These are phyloP conservation scores for Elaphurus davidianus DNA, from an alignment of 2,113 vertebrate genomes.

Conservation along the genomic window DNA sequence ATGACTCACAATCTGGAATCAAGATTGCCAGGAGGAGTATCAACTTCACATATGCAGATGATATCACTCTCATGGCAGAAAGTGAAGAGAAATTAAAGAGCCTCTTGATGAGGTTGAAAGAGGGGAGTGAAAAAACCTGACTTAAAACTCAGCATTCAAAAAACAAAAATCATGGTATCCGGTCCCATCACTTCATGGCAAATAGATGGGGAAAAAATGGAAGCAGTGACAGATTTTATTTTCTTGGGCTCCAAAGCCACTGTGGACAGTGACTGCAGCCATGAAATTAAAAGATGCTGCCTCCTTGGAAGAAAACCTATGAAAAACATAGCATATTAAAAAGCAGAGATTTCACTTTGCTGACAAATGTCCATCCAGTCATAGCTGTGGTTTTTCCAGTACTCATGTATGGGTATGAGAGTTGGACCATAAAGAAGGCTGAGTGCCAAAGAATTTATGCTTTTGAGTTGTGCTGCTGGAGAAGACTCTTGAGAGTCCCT, in stretches of 20 bases:
- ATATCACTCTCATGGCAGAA: background rate
- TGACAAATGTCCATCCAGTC: background rate
- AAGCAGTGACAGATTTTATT: background rate
- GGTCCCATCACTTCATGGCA: background rate
- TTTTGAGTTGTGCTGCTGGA: background rate
- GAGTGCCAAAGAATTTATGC: background rate
- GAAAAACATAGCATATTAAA: background rate
- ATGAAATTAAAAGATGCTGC: background rate
- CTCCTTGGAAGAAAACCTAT: background rate
- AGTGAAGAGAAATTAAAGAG: background rate
- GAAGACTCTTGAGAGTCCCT: background rate
- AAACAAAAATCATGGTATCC: background rate
- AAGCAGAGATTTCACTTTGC: background rate
- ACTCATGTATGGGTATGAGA: background rate
- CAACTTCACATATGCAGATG: background rate
- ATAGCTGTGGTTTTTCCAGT: background rate
- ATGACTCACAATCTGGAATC: background rate
- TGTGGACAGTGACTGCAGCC: accelerated
- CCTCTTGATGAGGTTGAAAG: background rate
- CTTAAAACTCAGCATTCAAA: background rate
- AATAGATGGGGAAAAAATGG: background rate
- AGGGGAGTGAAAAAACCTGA: background rate
- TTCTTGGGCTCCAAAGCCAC: background rate
- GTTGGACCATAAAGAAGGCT: background rate
- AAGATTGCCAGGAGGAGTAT: background rate